Evolutionary conservation across 2,888 invertebrate species (phyloP).

Genomic region (Stenichneumon culpator): DNA sequence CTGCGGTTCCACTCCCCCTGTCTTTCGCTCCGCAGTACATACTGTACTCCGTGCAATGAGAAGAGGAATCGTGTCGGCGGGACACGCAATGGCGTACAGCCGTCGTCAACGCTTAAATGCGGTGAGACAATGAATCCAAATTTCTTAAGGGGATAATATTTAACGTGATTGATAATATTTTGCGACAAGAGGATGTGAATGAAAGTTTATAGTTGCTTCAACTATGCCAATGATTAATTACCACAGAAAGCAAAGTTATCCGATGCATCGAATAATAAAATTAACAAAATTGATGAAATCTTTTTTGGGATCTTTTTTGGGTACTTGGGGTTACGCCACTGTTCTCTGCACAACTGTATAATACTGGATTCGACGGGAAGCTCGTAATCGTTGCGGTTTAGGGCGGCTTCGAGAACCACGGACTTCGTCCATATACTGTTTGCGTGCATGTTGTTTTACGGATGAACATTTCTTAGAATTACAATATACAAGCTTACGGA

Average conservation of each 20-base stretch:
- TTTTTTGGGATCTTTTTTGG: not conserved
- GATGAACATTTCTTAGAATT: slow-evolving; percentile 10
- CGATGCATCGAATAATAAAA: not conserved
- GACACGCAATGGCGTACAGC: slow-evolving; percentile 59
- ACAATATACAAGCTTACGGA: slow-evolving; percentile 29
- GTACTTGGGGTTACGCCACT: slow-evolving; percentile 46
- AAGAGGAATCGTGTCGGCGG: slow-evolving; percentile 42
- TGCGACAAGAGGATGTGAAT: not conserved
- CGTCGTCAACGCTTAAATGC: slow-evolving; percentile 8
- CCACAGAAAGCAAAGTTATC: not conserved
- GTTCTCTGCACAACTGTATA: slow-evolving; percentile 34
- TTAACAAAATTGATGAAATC: not conserved
- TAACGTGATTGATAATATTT: not conserved
- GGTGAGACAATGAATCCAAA: not conserved
- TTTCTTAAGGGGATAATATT: not conserved
- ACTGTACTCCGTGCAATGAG: slow-evolving; percentile 32
- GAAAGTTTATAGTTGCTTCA: not conserved
- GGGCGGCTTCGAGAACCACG: slow-evolving; percentile 62
- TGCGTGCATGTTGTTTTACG: slow-evolving; percentile 11
- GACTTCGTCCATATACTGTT: slow-evolving; percentile 50
- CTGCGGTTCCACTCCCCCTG: slow-evolving; percentile 44
- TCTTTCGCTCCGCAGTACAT: slow-evolving; percentile 45
- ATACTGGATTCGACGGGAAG: slow-evolving; percentile 24
- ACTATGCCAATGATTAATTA: not conserved
- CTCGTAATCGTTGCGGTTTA: slow-evolving; percentile 58